Percentiles rank a stretch among this genome's conserved stretches.
phyloP scores from a whole-genome alignment of 2,888 invertebrate genomes.

The Chaitophorus viminalis region DNA sequence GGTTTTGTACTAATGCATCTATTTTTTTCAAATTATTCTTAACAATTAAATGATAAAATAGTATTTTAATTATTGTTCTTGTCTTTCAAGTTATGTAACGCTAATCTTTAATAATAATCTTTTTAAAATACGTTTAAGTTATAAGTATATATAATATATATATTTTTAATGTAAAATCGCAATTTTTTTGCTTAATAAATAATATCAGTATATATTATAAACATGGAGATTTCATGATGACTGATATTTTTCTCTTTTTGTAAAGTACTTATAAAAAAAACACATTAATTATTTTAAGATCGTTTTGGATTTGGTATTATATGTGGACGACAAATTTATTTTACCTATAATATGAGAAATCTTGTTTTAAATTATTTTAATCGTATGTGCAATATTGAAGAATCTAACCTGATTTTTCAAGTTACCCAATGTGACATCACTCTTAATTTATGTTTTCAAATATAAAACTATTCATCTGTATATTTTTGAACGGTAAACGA shows the following conservation, averaged over 20 bases:
- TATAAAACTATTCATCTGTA: neutral
- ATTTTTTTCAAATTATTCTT: conserved; percentile 1
- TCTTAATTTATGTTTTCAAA: conserved; percentile 16
- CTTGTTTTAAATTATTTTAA: neutral
- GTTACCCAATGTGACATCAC: neutral
- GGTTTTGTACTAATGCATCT: neutral
- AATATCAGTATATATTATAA: no score
- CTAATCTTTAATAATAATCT: no score
- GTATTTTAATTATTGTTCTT: neutral
- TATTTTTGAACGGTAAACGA: conserved; percentile 4
- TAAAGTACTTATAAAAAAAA: no score
- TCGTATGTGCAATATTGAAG: neutral
- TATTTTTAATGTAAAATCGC: no score
- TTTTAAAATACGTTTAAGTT: no score
- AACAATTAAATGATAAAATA: neutral
- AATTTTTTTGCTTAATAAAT: no score
- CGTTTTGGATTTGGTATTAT: neutral
- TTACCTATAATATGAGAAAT: neutral
- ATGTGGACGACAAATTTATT: neutral
- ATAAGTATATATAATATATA: no score
- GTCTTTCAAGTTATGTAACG: no score
- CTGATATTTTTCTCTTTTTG: no score
- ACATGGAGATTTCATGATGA: no score
- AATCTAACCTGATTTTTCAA: neutral
- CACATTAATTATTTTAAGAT: neutral